Conservation (phyloP, 2,797 vertebrate genomes). For the Chromobotia macracanthus region DNA sequence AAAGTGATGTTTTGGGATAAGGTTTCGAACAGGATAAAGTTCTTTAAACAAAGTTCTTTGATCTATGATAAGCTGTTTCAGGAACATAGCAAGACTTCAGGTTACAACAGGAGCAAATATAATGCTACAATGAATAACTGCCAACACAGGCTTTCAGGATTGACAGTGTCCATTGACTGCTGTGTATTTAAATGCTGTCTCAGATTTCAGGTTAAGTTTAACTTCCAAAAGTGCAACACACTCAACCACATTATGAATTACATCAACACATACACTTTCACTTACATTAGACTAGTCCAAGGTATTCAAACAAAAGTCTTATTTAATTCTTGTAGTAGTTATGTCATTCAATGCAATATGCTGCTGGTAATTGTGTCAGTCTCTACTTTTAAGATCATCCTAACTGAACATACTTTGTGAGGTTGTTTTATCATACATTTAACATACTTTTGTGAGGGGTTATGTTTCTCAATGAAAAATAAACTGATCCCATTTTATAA, state of each 20-base stretch:
- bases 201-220: constrained; percentile 1
- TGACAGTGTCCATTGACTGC: background rate
- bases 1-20: background rate
- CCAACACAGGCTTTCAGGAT: background rate
- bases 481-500: too few species aligned
- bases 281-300: background rate
- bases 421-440: constrained; percentile 6
- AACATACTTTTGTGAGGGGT: too few species aligned
- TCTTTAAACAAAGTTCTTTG: constrained; percentile 10
- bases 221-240: background rate
- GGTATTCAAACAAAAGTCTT: background rate
- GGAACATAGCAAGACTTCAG: background rate
- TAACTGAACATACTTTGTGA: background rate
- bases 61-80: constrained; percentile 4
- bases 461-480: too few species aligned
- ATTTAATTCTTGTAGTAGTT: background rate
- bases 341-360: background rate
- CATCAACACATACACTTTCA: background rate
- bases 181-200: constrained; percentile 3
- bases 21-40: background rate
- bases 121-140: background rate
- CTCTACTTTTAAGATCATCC: background rate
- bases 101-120: constrained; percentile 12
- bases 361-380: too few species aligned
- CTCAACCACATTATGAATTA: background rate